These are phyloP conservation scores for Bubo scandiacus DNA, from an alignment of 2,113 vertebrate species.

Conservation along the genomic window DNA sequence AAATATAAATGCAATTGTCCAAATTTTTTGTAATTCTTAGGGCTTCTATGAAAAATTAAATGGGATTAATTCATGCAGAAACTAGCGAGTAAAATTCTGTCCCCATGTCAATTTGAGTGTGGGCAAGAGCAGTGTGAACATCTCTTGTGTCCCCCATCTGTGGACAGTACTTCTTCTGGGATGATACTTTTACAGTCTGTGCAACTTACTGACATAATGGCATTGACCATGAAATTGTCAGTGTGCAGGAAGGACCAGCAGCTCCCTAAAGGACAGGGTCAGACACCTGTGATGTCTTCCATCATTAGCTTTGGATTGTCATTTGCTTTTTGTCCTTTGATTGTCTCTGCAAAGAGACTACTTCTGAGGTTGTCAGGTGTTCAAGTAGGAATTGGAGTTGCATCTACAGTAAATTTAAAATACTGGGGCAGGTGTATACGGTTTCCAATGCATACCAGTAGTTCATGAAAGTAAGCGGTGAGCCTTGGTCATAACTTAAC, in stretches of 20 bases:
- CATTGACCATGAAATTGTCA: not conserved
- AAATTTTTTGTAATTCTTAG: not conserved
- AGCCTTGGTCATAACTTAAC: not conserved
- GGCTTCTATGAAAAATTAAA: not conserved
- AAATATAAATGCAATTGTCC: not conserved
- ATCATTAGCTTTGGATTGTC: not conserved
- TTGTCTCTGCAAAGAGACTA: not conserved
- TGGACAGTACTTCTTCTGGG: not conserved
- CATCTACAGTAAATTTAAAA: not conserved
- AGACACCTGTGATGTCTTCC: not conserved
- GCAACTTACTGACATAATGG: not conserved
- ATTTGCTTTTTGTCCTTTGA: not conserved
- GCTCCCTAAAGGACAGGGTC: not conserved
- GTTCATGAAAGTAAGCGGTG: not conserved
- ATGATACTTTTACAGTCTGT: not conserved
- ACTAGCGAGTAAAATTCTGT: not conserved
- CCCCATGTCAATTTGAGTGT: not conserved
- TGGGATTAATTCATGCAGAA: not conserved
- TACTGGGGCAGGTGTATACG: not conserved
- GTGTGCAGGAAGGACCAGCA: not conserved
- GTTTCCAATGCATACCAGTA: not conserved
- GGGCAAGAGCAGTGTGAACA: not conserved
- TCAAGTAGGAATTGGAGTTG: not conserved
- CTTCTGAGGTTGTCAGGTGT: not conserved
- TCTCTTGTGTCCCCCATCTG: not conserved